Evolutionary conservation across 2,888 invertebrate genomes (phyloP), one percentile per base, ranked within the genome.

Genomic region (Diaprepes abbreviatus): DNA sequence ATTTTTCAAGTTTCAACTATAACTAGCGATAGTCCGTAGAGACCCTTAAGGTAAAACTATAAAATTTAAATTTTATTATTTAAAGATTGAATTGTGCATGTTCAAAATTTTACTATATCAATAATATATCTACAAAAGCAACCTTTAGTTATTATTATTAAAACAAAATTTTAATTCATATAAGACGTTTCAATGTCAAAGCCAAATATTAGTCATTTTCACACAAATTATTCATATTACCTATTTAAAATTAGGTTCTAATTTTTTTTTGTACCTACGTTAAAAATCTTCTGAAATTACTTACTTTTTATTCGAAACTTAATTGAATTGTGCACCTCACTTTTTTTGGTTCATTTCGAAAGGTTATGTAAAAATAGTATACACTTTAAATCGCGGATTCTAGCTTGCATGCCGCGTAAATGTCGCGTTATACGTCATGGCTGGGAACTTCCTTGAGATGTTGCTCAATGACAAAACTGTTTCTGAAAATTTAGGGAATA

Each of bases 141-240:
- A n/a, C n/a, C n/a, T 17, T 21, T 19, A 45, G n/a, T 45, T 19
- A 21, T 45, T 21, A 21, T 4, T 45, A 21, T 19, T 21, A 3
- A 50, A 21, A 6, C 58, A 24, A 58, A 14, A 35, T 35, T 35
- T 38, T 38, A 38, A n/a, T 38, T 38, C 12, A 40, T 58, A 21
- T 14, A 64, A 64, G 63, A 54, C 54, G 63, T 54, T 64, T 64
- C 63, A 64, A 64, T 64, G 63, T 64, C 63, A 63, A 28, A 40
- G 14, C 10, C 2, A 55, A 12, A 36, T 28, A 35, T n/a, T 35
- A 16, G 3, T 52, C 28, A 33, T 16, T 52, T 40, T 40, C 40
- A n/a, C n/a, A n/a, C n/a, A n/a, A n/a, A n/a, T n/a, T n/a, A n/a
- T n/a, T n/a, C n/a, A n/a, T n/a, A n/a, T n/a, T n/a, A n/a, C n/a